phyloP scores from a whole-genome alignment of 1,140 invertebrate species.

The Amphibalanus amphitrite region DNA sequence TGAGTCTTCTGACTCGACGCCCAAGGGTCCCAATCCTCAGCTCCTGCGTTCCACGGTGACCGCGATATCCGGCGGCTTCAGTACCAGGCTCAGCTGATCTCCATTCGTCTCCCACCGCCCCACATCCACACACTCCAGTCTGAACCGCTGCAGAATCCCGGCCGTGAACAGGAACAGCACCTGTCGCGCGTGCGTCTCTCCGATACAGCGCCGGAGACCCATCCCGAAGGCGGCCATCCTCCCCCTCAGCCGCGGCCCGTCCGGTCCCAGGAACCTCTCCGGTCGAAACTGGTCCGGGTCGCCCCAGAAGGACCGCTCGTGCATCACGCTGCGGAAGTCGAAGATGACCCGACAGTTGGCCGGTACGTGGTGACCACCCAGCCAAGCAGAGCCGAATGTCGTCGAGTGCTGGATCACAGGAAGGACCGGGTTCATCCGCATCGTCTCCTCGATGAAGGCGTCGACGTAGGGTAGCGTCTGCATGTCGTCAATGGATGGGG shows the following conservation, averaged over 20 bases:
- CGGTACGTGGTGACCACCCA: slow-evolving; percentile 18
- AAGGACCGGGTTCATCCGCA: slow-evolving; percentile 62
- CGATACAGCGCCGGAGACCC: neutral
- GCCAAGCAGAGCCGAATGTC: neutral
- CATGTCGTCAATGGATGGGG: slow-evolving; percentile 61
- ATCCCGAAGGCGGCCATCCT: neutral
- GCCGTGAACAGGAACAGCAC: neutral
- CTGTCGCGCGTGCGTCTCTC: neutral
- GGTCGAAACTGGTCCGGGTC: slow-evolving; percentile 25
- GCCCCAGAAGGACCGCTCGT: slow-evolving; percentile 35
- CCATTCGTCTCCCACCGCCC: too few relatives aligned
- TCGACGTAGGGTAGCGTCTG: slow-evolving; percentile 63
- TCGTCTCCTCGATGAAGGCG: slow-evolving; percentile 65
- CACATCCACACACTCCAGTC: neutral
- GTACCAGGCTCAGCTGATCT: too few relatives aligned
- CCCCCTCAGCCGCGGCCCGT: neutral
- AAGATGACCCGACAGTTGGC: slow-evolving; percentile 42
- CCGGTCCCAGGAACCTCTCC: slow-evolving; percentile 24
- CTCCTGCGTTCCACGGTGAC: too few relatives aligned
- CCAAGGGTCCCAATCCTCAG: too few relatives aligned
- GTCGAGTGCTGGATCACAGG: slow-evolving; percentile 37
- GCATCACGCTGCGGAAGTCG: slow-evolving; percentile 45
- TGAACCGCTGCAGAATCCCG: neutral
- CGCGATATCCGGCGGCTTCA: too few relatives aligned
- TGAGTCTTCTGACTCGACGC: too few relatives aligned